Percentiles rank a stretch among this genome's conserved stretches.
Evolutionary conservation across 2,113 vertebrate species (phyloP).

Genomic region (Brienomyrus brachyistius): DNA sequence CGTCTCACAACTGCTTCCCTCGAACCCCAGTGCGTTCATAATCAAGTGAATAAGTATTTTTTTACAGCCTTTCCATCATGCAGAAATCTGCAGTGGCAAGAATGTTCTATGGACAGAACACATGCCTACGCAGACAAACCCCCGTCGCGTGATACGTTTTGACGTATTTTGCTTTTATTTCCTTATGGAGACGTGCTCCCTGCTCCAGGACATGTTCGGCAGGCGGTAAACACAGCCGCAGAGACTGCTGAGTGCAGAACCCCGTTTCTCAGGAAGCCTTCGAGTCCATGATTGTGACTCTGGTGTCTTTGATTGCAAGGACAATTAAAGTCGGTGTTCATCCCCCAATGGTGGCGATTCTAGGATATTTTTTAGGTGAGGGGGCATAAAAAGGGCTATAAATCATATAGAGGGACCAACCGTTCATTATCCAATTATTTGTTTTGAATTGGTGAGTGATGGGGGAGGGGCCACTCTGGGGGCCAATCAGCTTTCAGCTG

Average conservation of each 20-base stretch:
- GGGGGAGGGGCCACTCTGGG: background rate
- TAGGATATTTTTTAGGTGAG: background rate
- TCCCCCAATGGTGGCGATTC: conserved; percentile 19
- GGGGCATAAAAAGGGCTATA: background rate
- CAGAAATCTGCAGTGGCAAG: background rate
- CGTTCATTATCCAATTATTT: background rate
- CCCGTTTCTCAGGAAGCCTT: background rate
- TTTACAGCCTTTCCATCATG: background rate
- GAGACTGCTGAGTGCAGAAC: conserved; percentile 19
- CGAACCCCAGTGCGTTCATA: background rate
- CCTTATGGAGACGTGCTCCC: background rate
- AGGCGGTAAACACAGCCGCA: background rate
- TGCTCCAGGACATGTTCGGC: background rate
- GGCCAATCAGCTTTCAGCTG: background rate
- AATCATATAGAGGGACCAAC: background rate
- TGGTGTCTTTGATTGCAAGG: background rate
- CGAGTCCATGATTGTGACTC: background rate
- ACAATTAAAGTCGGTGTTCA: conserved; percentile 4
- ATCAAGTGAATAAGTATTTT: background rate
- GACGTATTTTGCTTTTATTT: background rate
- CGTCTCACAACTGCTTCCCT: background rate
- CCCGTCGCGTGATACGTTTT: background rate
- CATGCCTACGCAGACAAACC: background rate
- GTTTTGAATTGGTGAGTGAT: background rate
- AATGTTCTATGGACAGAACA: background rate